Evolutionary conservation across 2,113 vertebrate genomes (phyloP), one percentile per base, ranked within the genome.

Genomic region (Azemiops feae): DNA sequence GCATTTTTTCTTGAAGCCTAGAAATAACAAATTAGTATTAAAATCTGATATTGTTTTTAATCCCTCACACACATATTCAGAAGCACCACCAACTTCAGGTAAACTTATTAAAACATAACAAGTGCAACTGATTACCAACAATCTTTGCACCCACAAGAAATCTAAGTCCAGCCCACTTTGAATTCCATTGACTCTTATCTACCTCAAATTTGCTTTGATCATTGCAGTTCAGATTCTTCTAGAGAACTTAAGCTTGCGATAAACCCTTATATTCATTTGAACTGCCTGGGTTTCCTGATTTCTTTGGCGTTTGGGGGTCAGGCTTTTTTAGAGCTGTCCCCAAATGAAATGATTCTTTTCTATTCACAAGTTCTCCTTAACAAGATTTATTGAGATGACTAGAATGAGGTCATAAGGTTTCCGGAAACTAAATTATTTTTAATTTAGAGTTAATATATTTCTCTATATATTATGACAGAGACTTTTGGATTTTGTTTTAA

Each of bases 1-100:
- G 97, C 90, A 98, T 98, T 94, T 98, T 98, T 92, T 98, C 98
- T 95, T 98, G 98, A 95, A 99, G 98, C 96, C 99, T 99, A 93
- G 85, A 97, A 96, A 92, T 92, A 97, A 87, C 92, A 96, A 92
- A 95, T 96, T 92, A 95, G 91, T 95, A 91, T 91, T 54, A 85
- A 94, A 55, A 39, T 95, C 39, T 89, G 53, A 18, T 64, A 85
- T 91, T 9, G 18, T 1, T 94, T 45, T 60, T 53, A 88, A 45
- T 92, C n/a, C 30, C 52, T 53, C 57, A 81, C 18, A 43, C 16
- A 43, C 34, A 81, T 81, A 43, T 81, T 81, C 74, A 81, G n/a
- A 81, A 81, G 18, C 74, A 81, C 3, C 74, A 43, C 7, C 34
- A 43, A 81, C 74, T 43, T 81, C 34, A 81, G 74, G 34, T 39